Evolutionary conservation across 30 jellyfish, hydroid and myxozoan genomes (phyloP), one percentile per base, ranked within the genome.

Genomic region (Catostylus mosaicus): DNA sequence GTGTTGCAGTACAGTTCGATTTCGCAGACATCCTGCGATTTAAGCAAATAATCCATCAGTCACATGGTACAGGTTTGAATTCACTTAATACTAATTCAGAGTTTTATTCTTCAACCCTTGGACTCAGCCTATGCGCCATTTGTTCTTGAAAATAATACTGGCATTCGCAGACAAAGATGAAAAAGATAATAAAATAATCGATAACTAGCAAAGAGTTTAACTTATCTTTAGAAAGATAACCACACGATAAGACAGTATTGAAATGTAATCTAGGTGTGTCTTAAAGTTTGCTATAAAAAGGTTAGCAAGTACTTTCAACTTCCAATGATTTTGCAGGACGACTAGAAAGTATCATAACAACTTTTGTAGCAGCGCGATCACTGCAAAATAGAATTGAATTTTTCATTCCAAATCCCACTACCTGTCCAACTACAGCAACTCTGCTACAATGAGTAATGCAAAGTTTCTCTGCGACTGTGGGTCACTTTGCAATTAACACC

Each of bases 51-150:
- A 27, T 59, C 26, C 38, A 19, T 20, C 36, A 1, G 26, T 59
- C 71, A 59, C 71, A 59, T 59, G 71, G 71, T 59, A 27, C 40
- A 59, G 38, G 71, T 7, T 27, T 59, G 40, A 59, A 59, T 59
- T 16, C n/a, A 59, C 19, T 59, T 59, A 59, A 4, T 23, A 24
- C 71, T 16, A 59, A 59, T 7, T 23, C 71, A 59, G 71, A 27
- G 16, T 26, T 16, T 23, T 18, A 16, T 4, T 4, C n/a, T 59
- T 22, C 19, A 27, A 59, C 38, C 2, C 11, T 24, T 2, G 0
- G 18, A 26, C 71, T 59, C 18, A 59, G 71, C 71, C 71, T 27
- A 59, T 26, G 19, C 10, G 26, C 38, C 71, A 59, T 59, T 59
- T 59, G 71, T 59, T 59, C 71, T 59, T 59, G n/a, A 23, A 59